Evolutionary conservation across 1,140 invertebrate genomes (phyloP).

Genomic region (Sycobia sp.): DNA sequence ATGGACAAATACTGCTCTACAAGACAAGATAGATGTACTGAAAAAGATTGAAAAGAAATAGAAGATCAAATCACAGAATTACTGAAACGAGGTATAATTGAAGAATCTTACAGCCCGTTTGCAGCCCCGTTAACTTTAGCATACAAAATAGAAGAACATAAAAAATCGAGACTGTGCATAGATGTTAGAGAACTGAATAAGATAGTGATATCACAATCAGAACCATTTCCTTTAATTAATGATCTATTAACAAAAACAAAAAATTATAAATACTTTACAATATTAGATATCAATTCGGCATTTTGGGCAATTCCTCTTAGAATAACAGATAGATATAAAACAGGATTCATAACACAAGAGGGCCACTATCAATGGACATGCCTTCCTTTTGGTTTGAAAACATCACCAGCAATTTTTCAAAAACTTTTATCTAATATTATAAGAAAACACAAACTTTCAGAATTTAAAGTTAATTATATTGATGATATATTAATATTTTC

Average conservation of each 20-base stretch:
- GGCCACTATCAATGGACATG: conserved; percentile 31
- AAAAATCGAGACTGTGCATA: conserved; percentile 47
- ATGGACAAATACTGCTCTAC: background rate
- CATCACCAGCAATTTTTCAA: conserved; percentile 35
- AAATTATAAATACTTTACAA: no score
- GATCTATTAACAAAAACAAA: conserved; percentile 35
- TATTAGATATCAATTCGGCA: no score
- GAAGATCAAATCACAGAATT: no score
- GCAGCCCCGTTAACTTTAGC: conserved; percentile 49
- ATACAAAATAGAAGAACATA: no score
- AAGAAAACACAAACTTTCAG: conserved; percentile 42
- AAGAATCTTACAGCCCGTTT: conserved; percentile 42
- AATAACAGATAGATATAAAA: conserved; percentile 47
- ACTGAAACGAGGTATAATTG: conserved; percentile 24
- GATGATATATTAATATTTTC: conserved; percentile 51
- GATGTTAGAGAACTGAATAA: conserved; percentile 34
- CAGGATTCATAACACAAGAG: no score
- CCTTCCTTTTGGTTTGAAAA: no score
- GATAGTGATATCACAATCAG: conserved; percentile 42
- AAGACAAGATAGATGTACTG: conserved; percentile 23
- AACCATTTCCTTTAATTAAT: conserved; percentile 52
- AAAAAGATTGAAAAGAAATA: conserved; percentile 9
- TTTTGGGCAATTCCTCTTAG: conserved; percentile 45
- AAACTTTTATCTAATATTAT: conserved; percentile 39
- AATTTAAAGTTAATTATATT: conserved; percentile 44